A percentile compares a stretch with the other conserved stretches of the same genome.
Evolutionary conservation across 1,140 invertebrate species (phyloP).

Genomic region (Laupala kohalensis): DNA sequence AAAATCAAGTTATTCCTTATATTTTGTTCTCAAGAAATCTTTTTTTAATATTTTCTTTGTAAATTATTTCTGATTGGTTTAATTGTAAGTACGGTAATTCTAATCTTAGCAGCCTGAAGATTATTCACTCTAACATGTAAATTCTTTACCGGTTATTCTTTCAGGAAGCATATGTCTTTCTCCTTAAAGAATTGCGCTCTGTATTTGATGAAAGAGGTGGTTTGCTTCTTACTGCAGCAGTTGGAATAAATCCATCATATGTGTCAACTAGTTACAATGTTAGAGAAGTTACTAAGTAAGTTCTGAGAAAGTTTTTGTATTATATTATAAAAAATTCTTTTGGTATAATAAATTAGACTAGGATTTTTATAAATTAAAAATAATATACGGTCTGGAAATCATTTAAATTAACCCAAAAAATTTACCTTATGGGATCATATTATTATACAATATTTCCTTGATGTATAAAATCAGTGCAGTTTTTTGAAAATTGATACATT

Average conservation of each 20-base stretch:
- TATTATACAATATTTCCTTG: background rate
- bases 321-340: too few species aligned
- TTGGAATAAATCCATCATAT: slow-evolving; percentile 36
- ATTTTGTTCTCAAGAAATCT: background rate
- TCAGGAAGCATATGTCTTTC: slow-evolving; percentile 24
- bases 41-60: background rate
- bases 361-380: too few species aligned
- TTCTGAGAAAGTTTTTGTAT: too few species aligned
- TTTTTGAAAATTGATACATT: background rate
- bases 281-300: slow-evolving; percentile 28
- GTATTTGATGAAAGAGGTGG: slow-evolving; percentile 29
- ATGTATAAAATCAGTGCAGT: background rate
- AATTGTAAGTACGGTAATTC: background rate
- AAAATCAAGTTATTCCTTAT: background rate
- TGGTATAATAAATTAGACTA: too few species aligned
- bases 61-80: background rate
- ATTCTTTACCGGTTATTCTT: background rate
- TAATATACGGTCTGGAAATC: too few species aligned
- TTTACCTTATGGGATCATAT: background rate
- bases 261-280: slow-evolving; percentile 46
- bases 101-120: background rate
- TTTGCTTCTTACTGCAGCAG: slow-evolving; percentile 41
- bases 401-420: background rate
- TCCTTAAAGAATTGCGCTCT: slow-evolving; percentile 35
- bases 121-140: slow-evolving; percentile 4